phyloP scores from a whole-genome alignment of 2,113 vertebrate species.

The Sceloporus undulatus region DNA sequence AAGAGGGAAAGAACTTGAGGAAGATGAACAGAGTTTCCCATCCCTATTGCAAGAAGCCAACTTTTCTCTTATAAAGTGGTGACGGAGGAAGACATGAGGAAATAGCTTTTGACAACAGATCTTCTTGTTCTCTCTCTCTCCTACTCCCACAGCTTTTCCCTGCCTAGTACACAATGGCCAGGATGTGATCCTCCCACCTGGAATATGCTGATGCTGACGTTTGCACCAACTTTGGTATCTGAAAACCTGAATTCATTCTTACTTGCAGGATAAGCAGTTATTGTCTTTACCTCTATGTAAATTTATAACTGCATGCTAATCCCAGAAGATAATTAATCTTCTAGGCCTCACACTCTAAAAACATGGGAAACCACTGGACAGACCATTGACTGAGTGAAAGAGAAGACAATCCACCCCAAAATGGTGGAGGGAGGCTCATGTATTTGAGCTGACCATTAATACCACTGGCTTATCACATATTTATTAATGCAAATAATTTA shows the following conservation, averaged over 20 bases:
- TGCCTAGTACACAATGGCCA: not conserved
- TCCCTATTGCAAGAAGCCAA: not conserved
- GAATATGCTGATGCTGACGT: not conserved
- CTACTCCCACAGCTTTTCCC: not conserved
- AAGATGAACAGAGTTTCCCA: too few relatives aligned
- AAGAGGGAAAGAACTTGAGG: too few relatives aligned
- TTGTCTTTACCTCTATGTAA: not conserved
- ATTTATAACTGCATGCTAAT: not conserved
- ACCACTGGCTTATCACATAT: not conserved
- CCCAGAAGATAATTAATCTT: not conserved
- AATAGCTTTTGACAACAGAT: not conserved
- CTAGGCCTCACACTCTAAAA: not conserved
- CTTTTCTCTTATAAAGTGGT: not conserved
- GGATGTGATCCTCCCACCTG: too few relatives aligned
- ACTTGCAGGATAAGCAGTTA: not conserved
- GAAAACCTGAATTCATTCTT: not conserved
- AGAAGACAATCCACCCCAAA: too few relatives aligned
- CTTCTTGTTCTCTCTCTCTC: not conserved
- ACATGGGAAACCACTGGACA: not conserved
- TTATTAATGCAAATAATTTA: not conserved
- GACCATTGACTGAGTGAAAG: too few relatives aligned
- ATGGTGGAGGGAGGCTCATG: not conserved
- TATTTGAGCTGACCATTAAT: not conserved
- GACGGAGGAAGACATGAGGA: not conserved
- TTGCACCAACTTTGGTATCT: not conserved